Evolutionary conservation across 2,797 vertebrate genomes (phyloP).

Genomic region (Chelonia mydas): DNA sequence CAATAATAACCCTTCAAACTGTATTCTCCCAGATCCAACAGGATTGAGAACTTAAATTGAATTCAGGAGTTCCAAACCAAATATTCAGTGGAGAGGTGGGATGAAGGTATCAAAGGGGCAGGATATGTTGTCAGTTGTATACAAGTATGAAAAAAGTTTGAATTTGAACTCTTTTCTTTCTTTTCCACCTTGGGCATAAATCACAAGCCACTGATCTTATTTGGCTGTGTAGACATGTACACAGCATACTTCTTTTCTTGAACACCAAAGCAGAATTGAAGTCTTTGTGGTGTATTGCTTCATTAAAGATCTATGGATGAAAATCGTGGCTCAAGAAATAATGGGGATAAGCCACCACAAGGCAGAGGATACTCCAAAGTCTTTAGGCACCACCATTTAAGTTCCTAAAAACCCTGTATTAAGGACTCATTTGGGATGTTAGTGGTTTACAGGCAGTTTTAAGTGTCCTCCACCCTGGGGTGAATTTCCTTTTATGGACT

Average conservation of each 20-base stretch:
- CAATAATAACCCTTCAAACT: neutral
- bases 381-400: neutral
- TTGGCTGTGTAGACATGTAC: neutral
- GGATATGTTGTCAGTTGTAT: neutral
- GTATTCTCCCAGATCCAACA: neutral
- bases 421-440: neutral
- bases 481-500: neutral
- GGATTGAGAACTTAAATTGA: neutral
- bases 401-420: neutral
- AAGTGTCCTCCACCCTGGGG: neutral
- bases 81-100: neutral
- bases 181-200: neutral
- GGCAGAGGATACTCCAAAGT: neutral
- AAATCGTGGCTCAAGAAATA: neutral
- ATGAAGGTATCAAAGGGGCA: neutral
- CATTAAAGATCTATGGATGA: neutral
- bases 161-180: neutral
- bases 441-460: neutral
- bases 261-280: neutral
- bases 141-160: neutral
- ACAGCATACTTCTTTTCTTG: neutral
- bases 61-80: slow-evolving; percentile 2
- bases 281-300: neutral
- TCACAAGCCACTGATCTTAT: neutral
- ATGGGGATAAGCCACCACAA: neutral